These are phyloP conservation scores for Trachymyrmex cornetzi DNA, from an alignment of 1,140 invertebrate genomes.

Conservation along the genomic window DNA sequence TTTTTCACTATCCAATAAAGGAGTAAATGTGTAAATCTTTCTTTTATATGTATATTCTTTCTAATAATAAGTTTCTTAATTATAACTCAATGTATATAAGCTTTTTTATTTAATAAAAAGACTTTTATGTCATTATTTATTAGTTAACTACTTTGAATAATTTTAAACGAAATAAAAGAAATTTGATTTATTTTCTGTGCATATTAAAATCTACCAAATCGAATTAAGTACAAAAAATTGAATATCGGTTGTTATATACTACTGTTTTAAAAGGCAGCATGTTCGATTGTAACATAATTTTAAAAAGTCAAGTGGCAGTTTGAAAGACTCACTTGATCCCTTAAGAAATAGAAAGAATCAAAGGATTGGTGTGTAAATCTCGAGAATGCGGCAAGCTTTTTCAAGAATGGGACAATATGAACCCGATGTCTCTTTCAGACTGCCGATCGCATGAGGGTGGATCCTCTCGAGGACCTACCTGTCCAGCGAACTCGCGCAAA, in stretches of 20 bases:
- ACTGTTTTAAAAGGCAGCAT: slow-evolving; percentile 10
- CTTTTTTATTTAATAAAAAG: background rate
- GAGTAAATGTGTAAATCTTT: background rate
- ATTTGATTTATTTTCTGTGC: background rate
- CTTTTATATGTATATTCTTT: background rate
- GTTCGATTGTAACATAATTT: background rate
- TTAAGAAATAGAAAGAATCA: slow-evolving; percentile 60
- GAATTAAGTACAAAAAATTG: background rate
- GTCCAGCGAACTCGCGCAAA: slow-evolving; percentile 71
- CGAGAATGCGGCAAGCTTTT: slow-evolving; percentile 16
- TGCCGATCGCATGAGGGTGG: slow-evolving; percentile 36
- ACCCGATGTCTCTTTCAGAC: background rate
- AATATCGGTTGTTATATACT: background rate
- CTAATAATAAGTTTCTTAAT: background rate
- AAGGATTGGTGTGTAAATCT: slow-evolving; percentile 58
- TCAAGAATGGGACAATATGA: slow-evolving; percentile 25
- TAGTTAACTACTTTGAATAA: background rate
- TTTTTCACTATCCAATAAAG: slow-evolving; percentile 9
- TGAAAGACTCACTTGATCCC: slow-evolving; percentile 16
- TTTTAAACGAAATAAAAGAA: background rate
- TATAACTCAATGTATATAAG: background rate
- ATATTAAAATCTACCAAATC: background rate
- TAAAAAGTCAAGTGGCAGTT: slow-evolving; percentile 68
- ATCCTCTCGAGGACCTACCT: slow-evolving; percentile 68
- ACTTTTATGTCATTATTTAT: background rate